Base-by-base conservation (phyloP, 2,888 invertebrate species). In the Colletes collaris region DNA sequence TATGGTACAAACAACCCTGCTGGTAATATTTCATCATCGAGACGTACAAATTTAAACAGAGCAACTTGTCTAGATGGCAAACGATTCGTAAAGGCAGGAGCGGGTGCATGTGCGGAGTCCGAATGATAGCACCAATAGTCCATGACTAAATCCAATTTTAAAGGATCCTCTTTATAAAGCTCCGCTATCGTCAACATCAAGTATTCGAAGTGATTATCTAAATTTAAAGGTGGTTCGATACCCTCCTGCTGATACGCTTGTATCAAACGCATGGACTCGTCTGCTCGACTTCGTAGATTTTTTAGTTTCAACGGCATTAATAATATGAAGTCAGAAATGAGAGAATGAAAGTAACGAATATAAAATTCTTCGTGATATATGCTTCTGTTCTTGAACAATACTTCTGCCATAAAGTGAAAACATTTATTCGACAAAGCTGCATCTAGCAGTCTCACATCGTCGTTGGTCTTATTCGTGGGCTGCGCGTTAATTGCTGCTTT, bases 271-370 rank as follows among this genome's bases (percentile, higher is more conserved):
- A 97, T 97, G 2, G 96, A 96, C 93, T 99, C 99, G 93, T 99
- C 98, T 0, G 98, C 98, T 86, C 97, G 94, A 88, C 96, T 96
- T 64, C 97, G 94, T 78, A 97, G 93, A 91, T 97, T 97, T 87
- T 97, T 97, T 0, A 97, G 95, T 95, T 98, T 98, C 63, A 98
- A 95, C 69, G 98, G 98, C 97, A 98, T 97, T 70, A 97, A 95
- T 81, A 97, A 96, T 63, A 99, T 97, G 89, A 99, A 98, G 93
- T 99, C 98, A 0, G 98, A 97, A 68, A 99, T 94, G 8, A 99
- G 94, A 16, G 95, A 95, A 93, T 99, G 99, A 60, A 98, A 93
- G 59, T 97, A 95, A 35, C 97, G 95, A 87, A 97, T 94, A 90
- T 97, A 97, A 92, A 97, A 98, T 93, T 97, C 97, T 93, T 96